These are phyloP conservation scores for Heterochromis multidens DNA, from an alignment of 2,113 vertebrate species.

Conservation along the genomic window DNA sequence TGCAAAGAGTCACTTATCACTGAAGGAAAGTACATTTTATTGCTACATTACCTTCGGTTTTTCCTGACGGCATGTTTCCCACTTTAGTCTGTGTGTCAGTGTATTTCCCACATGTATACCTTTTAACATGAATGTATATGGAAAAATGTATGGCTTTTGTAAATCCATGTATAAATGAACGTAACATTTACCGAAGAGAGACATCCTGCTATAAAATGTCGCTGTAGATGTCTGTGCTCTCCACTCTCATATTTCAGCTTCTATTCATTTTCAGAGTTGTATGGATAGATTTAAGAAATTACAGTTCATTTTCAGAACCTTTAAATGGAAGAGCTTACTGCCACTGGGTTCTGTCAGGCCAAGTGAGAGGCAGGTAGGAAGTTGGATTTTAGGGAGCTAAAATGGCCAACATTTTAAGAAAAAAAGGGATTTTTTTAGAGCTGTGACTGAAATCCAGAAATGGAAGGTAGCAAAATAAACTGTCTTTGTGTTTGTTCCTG, in stretches of 20 bases:
- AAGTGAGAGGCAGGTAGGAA: neutral
- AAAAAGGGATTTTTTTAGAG: neutral
- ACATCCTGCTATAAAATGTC: neutral
- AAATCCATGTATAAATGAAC: no score
- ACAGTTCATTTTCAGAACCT: neutral
- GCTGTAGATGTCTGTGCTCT: neutral
- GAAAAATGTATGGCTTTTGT: neutral
- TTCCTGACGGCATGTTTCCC: neutral
- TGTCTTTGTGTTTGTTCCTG: no score
- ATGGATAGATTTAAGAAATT: neutral
- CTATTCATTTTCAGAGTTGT: neutral
- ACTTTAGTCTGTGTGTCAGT: neutral
- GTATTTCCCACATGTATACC: neutral
- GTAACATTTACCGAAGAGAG: neutral
- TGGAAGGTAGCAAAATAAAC: no score
- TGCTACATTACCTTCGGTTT: neutral
- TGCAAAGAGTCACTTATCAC: neutral
- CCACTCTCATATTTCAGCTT: neutral
- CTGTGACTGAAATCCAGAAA: neutral
- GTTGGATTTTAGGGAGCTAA: neutral
- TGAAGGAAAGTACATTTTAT: neutral
- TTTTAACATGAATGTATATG: neutral
- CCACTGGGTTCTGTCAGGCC: neutral
- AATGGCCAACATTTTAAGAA: neutral
- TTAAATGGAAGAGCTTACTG: neutral